Base-by-base conservation (phyloP, 2,888 invertebrate species). In the Idaea dimidiata region DNA sequence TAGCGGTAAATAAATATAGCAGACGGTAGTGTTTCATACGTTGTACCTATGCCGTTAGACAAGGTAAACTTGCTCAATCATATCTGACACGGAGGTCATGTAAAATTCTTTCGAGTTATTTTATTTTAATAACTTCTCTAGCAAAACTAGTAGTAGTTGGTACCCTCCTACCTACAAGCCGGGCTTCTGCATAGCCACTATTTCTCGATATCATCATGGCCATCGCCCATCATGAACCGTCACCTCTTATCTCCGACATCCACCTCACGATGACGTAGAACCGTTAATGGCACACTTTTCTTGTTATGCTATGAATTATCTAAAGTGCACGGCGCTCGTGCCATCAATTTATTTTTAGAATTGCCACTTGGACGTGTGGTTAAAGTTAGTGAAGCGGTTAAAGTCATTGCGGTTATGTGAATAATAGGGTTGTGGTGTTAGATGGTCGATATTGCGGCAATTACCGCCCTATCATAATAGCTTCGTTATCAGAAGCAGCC, bases 401-500 rank as follows among this genome's bases (percentile, higher is more conserved):
- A 72, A 73, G 69, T 72, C 62, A 63, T 71, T 73, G 64, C 67
- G 64, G 57, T 68, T 60, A 58, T 60, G 65, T 67, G 63, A 69
- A 66, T 72, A 76, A 74, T 74, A 68, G 64, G 66, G 66, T 70
- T 71, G 70, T 58, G 72, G 74, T 73, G 73, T 79, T 72, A 72
- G 77, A 75, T 82, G 77, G 80, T 77, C 77, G 78, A 75, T 73
- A 68, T 70, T 78, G 75, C 77, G 18, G 82, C 80, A 86, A 89
- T 89, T 86, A 87, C 82, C 76, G 69, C 69, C 64, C 77, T 87
- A 69, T 69, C 64, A 78, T 87, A 88, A 88, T 89, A 82, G 81
- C 81, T 84, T 87, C 79, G 79, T 87, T 89, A 89, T 88, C 87
- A 81, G 79, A 80, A 72, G 77, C 75, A 75, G 76, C 78, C 78